Conservation (phyloP, 2,113 vertebrate genomes). For the Mesoclemmys tuberculata region DNA sequence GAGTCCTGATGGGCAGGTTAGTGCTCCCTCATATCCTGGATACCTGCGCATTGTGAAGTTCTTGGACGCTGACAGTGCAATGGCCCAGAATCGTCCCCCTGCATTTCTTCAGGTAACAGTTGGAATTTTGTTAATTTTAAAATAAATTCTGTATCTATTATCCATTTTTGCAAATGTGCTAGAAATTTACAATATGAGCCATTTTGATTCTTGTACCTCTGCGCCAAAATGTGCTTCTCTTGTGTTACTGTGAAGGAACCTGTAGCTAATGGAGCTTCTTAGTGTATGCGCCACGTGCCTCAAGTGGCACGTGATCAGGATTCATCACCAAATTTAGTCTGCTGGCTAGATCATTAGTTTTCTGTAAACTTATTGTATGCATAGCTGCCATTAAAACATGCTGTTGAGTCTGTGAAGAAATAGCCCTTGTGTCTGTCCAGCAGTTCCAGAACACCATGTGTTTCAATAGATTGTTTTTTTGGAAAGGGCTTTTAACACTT, state of each 20-base stretch:
- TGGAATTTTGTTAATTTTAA: neutral
- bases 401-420: neutral
- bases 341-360: neutral
- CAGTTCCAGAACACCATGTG: neutral
- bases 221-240: neutral
- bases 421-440: neutral
- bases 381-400: neutral
- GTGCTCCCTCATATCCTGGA: slow-evolving; percentile 96
- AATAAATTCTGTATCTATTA: neutral
- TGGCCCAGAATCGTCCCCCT: slow-evolving; percentile 82
- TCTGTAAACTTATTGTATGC: neutral
- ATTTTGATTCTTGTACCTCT: neutral
- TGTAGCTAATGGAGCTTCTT: neutral
- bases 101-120: slow-evolving; percentile 93
- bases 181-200: neutral
- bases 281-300: no score
- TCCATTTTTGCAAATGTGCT: neutral
- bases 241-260: neutral
- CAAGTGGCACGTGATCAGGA: no score
- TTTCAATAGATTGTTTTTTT: neutral
- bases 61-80: slow-evolving; percentile 80
- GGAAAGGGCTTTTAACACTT: neutral
- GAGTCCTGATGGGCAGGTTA: slow-evolving; percentile 93
- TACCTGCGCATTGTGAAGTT: slow-evolving; percentile 96
- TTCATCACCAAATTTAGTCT: neutral